These are phyloP conservation scores for Loris lydekkerianus DNA, from an alignment of 2,797 vertebrate genomes.

Conservation along the genomic window DNA sequence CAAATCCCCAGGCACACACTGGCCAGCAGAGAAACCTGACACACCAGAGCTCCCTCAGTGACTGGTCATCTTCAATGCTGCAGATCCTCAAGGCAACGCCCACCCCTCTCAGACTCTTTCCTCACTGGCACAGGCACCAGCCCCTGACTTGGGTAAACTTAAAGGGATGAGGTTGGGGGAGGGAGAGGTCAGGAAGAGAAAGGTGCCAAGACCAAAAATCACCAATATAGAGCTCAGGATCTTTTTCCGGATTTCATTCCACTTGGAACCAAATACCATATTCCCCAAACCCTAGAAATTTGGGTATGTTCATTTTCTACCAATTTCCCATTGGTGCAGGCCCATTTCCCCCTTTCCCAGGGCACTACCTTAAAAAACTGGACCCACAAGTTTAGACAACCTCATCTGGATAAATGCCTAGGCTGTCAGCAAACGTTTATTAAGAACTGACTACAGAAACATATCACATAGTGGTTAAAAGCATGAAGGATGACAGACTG, in stretches of 20 bases:
- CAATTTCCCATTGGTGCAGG: neutral
- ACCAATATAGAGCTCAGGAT: neutral
- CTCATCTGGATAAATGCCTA: neutral
- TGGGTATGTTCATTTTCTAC: neutral
- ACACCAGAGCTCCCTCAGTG: neutral
- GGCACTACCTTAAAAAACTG: neutral
- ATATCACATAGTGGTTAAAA: neutral
- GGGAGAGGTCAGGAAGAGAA: neutral
- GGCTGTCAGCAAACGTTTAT: neutral
- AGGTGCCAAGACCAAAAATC: neutral
- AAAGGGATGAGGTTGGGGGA: neutral
- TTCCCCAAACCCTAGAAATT: neutral
- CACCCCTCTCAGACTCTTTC: neutral
- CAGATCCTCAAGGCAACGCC: conserved; percentile 22
- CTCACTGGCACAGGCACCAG: neutral
- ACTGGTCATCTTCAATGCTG: neutral
- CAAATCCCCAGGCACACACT: conserved; percentile 1
- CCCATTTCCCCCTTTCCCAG: neutral
- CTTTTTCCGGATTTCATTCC: neutral
- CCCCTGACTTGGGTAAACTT: neutral
- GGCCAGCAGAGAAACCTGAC: conserved; percentile 69
- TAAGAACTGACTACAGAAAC: neutral
- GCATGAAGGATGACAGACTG: neutral
- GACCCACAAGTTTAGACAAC: neutral
- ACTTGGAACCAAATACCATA: neutral